A percentile compares a stretch with the other conserved stretches of the same genome.
Evolutionary conservation across 2,888 invertebrate species (phyloP).

Genomic region (Acanthopleura granulata): DNA sequence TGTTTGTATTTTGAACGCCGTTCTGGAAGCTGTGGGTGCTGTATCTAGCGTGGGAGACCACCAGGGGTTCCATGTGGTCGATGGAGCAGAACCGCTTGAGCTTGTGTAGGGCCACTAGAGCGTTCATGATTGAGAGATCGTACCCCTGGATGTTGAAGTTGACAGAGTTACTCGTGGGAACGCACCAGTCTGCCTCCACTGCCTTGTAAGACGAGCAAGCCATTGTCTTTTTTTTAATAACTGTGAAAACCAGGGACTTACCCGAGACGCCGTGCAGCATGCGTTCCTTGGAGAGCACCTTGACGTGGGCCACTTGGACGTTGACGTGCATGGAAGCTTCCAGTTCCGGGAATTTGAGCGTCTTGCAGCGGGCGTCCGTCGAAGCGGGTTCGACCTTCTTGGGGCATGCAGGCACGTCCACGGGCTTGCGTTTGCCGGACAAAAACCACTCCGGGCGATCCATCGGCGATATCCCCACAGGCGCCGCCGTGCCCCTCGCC

Average conservation of each 20-base stretch:
- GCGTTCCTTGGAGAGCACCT: not conserved
- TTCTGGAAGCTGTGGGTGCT: not conserved
- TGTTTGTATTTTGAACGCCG: not conserved
- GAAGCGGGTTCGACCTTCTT: not conserved
- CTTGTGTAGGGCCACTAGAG: not conserved
- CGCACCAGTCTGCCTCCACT: not conserved
- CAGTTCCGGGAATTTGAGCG: not conserved
- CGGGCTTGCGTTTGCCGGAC: not conserved
- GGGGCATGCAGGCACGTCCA: not conserved
- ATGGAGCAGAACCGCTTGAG: not conserved
- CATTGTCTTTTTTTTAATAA: not conserved
- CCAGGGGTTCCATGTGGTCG: not conserved
- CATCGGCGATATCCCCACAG: not conserved
- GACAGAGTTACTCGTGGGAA: not conserved
- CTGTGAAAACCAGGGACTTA: not conserved
- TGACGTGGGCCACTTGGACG: not conserved
- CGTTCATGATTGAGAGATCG: not conserved
- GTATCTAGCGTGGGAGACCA: not conserved
- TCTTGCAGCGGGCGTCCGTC: not conserved
- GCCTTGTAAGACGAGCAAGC: not conserved
- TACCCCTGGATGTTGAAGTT: conserved; percentile 1
- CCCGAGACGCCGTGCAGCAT: not conserved
- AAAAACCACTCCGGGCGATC: not conserved
- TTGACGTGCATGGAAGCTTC: not conserved
- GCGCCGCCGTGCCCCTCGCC: not conserved